Base-by-base conservation (phyloP, 2,113 vertebrate genomes). In the Halichoeres trimaculatus region DNA sequence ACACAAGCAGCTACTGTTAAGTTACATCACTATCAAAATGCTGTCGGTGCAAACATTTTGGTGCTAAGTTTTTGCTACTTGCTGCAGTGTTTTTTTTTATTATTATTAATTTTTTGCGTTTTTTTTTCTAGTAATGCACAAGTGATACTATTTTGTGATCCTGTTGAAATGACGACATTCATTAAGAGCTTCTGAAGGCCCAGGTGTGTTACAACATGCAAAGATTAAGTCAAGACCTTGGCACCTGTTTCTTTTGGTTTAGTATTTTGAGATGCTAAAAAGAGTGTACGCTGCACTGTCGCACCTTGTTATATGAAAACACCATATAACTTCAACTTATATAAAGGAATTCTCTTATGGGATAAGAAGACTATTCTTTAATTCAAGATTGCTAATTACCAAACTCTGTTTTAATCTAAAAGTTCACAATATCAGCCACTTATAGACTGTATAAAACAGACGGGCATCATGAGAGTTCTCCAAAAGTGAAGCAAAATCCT, bases 1-100 rank as follows among this genome's bases (percentile, higher is more conserved):
- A 83, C 66, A 90, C 90, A 83, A 91, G 80, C 87, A 84, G 84
- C 83, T 90, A 89, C 90, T 60, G 41, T 82, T 64, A 81, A 79
- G 61, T 60, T 84, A 87, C 75, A 69, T 88, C 85, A 81, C 74
- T 77, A 76, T 88, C 83, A 75, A 88, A 86, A 90, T 43, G 85
- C 87, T 87, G 86, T 88, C 78, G 83, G 84, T 88, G 85, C 73
- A 59, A 79, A 71, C 48, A 2, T 70, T 89, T 85, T 81, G 78
- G 77, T 86, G 76, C 73, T 47, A 80, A 73, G 36, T 66, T 81
- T 54, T 87, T 5, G 5, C 20, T 57, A 63, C 57, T 52, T 83
- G 88, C 89, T 91, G 90, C 90, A 84, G 54, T 74, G 70, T 69
- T 75, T 67, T n/a, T n/a, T n/a, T n/a, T n/a, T n/a, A n/a, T n/a